Conservation (phyloP, 1,140 invertebrate species). For the Zaprionus lachaisei region DNA sequence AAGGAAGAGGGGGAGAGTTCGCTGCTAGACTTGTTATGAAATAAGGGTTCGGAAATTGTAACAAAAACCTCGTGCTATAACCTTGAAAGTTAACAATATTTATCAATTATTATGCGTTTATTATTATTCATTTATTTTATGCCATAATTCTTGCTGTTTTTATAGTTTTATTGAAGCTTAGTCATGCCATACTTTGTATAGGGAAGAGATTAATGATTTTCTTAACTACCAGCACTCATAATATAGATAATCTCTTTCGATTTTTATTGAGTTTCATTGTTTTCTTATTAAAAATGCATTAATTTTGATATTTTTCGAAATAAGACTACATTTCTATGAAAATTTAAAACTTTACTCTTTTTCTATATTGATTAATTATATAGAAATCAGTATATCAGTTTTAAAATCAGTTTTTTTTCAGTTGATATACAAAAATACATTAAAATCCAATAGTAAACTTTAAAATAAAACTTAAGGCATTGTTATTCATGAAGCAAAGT, state of each 20-base stretch:
- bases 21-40: not conserved
- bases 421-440: too few species aligned
- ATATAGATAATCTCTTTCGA: not conserved
- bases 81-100: not conserved
- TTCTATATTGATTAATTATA: too few species aligned
- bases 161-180: not conserved
- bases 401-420: too few species aligned
- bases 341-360: too few species aligned
- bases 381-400: too few species aligned
- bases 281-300: not conserved
- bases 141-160: not conserved
- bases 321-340: too few species aligned
- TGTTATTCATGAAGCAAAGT: too few species aligned
- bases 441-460: too few species aligned
- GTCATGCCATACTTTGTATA: too few species aligned
- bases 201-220: not conserved
- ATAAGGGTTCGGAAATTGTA: conserved; percentile 9
- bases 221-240: not conserved
- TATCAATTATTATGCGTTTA: not conserved
- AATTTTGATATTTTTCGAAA: too few species aligned
- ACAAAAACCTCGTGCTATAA: not conserved
- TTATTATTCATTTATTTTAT: not conserved
- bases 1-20: not conserved
- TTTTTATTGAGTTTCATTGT: not conserved
- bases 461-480: too few species aligned